These are phyloP conservation scores for Philaethria dido DNA, from an alignment of 2,888 invertebrate species.

Conservation along the genomic window DNA sequence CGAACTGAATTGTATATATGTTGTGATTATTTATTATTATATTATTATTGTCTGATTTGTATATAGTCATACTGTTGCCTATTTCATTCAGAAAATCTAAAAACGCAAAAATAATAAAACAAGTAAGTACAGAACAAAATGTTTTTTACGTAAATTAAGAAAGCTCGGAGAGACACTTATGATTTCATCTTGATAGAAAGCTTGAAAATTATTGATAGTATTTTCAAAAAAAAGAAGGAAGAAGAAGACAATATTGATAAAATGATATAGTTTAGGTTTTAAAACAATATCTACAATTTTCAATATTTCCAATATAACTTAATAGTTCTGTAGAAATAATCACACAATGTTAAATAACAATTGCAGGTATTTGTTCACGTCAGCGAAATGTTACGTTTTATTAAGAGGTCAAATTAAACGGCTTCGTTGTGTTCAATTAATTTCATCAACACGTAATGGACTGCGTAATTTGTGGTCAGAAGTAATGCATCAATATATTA, in stretches of 20 bases:
- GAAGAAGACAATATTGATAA: too few species aligned
- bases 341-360: neutral
- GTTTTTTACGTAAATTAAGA: too few species aligned
- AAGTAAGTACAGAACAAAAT: too few species aligned
- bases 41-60: too few species aligned
- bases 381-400: constrained; percentile 25
- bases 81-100: neutral
- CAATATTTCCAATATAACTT: neutral
- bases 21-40: too few species aligned
- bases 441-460: constrained; percentile 43
- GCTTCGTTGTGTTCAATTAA: constrained; percentile 40
- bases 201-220: too few species aligned
- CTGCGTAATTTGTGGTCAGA: constrained; percentile 41
- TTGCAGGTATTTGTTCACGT: constrained; percentile 14
- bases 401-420: constrained; percentile 38
- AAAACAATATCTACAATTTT: too few species aligned
- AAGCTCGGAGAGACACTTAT: too few species aligned
- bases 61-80: neutral
- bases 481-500: constrained; percentile 38
- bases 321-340: neutral
- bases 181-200: too few species aligned
- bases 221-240: too few species aligned
- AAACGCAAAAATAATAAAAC: neutral
- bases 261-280: too few species aligned
- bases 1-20: too few species aligned